Base-by-base conservation (phyloP, 2,888 invertebrate species). In the Hoplodrina ambigua region DNA sequence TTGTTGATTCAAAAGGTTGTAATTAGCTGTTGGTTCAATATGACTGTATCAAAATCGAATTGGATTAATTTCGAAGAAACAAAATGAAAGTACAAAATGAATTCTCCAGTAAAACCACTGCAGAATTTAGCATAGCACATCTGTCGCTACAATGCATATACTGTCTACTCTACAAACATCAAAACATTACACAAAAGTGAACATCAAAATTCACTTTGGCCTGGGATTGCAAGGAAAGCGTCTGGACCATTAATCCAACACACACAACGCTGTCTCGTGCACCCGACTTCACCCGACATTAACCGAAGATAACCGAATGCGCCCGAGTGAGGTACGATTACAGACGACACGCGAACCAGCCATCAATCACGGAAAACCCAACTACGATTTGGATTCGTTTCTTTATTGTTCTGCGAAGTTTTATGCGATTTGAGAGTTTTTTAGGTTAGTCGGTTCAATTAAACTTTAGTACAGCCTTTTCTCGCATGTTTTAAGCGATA, bases 311-410 rank as follows among this genome's bases (percentile, higher is more conserved):
- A 4, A 3, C 53, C 78, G 81, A 78, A 41, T 60, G 46, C 41
- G 46, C 19, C 77, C 70, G 72, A 84, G 80, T 73, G 71, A 63
- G 69, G 81, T 67, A 72, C 85, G 83, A 86, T 87, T 85, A 86
- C 79, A 72, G 73, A 76, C 76, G 85, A 85, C 90, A 89, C 86
- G 85, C 82, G 78, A 82, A 74, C 80, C 67, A 66, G 77, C 89
- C 80, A 91, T 90, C 89, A 90, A 91, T 90, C 90, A 89, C 85
- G 62, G 75, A 73, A 74, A 81, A 83, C 81, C 79, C 78, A 69
- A 72, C 57, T 55, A 74, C 64, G 55, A 50, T 68, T 74, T 55
- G 52, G 53, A 59, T 72, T 59, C 66, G 52, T 72, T 69, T 80
- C 69, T 75, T 75, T 77, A 71, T 72, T 70, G 60, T 74, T 70